Conservation (phyloP, 2,797 vertebrate genomes). For the Chrysocyon brachyurus region DNA sequence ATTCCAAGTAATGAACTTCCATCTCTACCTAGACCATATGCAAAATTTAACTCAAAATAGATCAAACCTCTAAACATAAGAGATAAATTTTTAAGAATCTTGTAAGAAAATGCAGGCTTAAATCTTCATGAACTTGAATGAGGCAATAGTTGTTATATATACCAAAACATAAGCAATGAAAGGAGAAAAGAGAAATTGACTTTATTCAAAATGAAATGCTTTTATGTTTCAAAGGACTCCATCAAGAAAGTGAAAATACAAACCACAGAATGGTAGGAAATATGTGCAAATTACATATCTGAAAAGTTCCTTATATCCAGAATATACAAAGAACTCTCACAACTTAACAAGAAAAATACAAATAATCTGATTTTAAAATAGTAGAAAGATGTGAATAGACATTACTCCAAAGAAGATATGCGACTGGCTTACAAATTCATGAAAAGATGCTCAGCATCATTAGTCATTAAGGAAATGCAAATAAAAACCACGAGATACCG, state of each 20-base stretch:
- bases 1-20: neutral
- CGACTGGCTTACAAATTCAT: neutral
- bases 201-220: neutral
- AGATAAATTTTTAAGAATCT: neutral
- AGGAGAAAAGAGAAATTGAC: neutral
- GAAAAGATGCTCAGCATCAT: neutral
- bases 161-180: neutral
- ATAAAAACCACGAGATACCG: neutral
- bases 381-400: neutral
- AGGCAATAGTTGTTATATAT: neutral
- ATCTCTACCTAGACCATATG: neutral
- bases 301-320: neutral
- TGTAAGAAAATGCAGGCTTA: neutral
- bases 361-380: neutral
- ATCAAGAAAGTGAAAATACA: neutral
- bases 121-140: neutral
- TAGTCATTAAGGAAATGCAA: neutral
- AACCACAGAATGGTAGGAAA: neutral
- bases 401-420: neutral
- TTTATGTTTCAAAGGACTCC: neutral
- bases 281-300: neutral
- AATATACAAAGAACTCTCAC: neutral
- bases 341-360: neutral
- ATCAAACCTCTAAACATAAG: neutral
- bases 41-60: neutral